Base-by-base conservation (phyloP, 2,797 vertebrate genomes). In the Hylomyscus alleni region DNA sequence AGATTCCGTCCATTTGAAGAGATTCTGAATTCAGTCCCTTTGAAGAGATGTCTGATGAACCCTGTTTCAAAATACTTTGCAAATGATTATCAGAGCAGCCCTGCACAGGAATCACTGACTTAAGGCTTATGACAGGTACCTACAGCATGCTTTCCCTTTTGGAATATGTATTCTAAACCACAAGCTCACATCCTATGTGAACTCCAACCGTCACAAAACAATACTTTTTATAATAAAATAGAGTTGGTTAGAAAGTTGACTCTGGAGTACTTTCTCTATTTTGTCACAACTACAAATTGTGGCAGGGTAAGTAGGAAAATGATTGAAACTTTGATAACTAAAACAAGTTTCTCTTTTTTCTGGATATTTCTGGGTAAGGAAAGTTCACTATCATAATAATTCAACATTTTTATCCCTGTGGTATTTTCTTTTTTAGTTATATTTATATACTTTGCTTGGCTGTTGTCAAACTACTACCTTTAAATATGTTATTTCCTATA, bases 141-240 rank as follows among this genome's bases (percentile, higher is more conserved):
- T 29, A 10, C 19, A 76, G 2, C 44, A 10, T 6, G 58, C 4
- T 84, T 82, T 78, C 65, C 4, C 20, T 91, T 69, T 65, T 13
- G 76, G 76, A 67, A 83, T 40, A 6, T 13, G 8, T 17, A 60
- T 50, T 47, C 60, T 37, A 12, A 37, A 85, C 81, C 44, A 87
- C 12, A 72, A 17, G 56, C 40, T 67, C 17, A 50, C 40, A 44
- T 92, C 77, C 60, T 83, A 29, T 34, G 44, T 65, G 47, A 8
- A 65, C 86, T 89, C 19, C 31, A 73, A 69, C 52, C 69, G 62
- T 83, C 17, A 84, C 9, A 69, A 95, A 90, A 50, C 17, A 62
- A 0, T 62, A 91, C 6, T 77, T 90, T 75, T 91, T 26, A 84
- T 50, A 19, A 82, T 84, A 24, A 89, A 93, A 93, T 75, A 87